These are phyloP conservation scores for Eremophila alpestris DNA, from an alignment of 2,797 vertebrate species.

Conservation along the genomic window DNA sequence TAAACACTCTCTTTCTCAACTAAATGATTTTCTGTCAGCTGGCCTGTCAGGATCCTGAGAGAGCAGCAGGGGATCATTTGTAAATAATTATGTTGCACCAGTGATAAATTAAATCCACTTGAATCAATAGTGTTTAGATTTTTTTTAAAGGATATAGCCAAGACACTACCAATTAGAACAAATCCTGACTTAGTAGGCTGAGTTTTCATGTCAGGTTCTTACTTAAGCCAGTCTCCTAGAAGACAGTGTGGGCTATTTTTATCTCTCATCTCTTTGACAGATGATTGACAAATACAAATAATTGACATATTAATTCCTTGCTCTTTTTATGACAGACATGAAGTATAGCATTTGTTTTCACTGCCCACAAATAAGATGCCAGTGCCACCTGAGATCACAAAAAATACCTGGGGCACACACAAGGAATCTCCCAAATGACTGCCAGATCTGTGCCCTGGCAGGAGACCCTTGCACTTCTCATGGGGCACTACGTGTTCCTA, in stretches of 20 bases:
- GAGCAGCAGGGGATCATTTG: constrained; percentile 72
- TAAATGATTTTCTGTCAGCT: constrained; percentile 81
- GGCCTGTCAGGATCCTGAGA: constrained; percentile 56
- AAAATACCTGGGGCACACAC: background rate
- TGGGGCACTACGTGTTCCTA: background rate
- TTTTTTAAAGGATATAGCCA: constrained; percentile 55
- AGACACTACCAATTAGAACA: constrained; percentile 58
- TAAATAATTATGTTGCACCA: constrained; percentile 71
- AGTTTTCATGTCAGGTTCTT: constrained; percentile 58
- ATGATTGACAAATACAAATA: background rate
- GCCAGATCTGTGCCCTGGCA: background rate
- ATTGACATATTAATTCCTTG: background rate
- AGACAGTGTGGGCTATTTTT: background rate
- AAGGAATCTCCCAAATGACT: background rate
- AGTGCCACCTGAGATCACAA: background rate
- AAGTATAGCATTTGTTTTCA: background rate
- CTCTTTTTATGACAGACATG: background rate
- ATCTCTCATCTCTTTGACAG: background rate
- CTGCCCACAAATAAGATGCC: background rate
- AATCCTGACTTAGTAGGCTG: constrained; percentile 32
- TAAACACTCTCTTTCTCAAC: constrained; percentile 73
- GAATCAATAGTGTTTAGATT: constrained; percentile 79
- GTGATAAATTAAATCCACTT: constrained; percentile 76
- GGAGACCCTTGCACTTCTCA: background rate
- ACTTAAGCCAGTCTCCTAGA: background rate